Base-by-base conservation (phyloP, 2,113 vertebrate species). In the Puntigrus tetrazona region DNA sequence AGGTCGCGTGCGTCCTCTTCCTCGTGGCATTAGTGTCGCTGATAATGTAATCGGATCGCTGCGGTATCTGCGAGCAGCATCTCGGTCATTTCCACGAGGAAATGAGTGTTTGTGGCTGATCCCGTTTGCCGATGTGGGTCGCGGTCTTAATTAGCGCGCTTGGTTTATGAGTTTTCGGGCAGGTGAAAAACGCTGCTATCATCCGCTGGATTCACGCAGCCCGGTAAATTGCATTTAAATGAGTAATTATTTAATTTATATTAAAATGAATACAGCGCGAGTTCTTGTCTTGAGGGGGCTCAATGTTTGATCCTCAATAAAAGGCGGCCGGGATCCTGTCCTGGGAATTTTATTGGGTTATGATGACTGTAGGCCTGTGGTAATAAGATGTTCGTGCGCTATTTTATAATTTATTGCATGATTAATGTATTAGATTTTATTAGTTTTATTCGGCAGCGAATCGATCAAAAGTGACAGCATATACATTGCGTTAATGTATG, bases 41-140 rank as follows among this genome's bases (percentile, higher is more conserved):
- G 63, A 79, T 45, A 90, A 73, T 47, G 85, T 91, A 92, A 92
- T 91, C 88, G 86, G 57, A 55, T 92, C 91, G 85, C 85, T 85
- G 88, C 75, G 84, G 75, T 86, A 82, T 63, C 65, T 47, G 63
- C 67, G 36, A 34, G 61, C n/a, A n/a, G 9, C 27, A 38, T 84
- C 70, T 79, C 73, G 41, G 59, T 31, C 55, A 67, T 31, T 72
- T 45, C 76, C 69, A 14, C 43, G 25, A 89, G 90, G 91, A 93
- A 92, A 93, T 91, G 89, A 90, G 87, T 65, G 87, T 89, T 87
- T 85, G 57, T 86, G 86, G 69, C 43, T 90, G 87, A 88, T 92
- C 85, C 61, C 88, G 89, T 89, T 92, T 87, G 85, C 81, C 16
- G 57, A 87, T 91, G 88, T 89, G 85, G 85, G 78, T 87, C 87